A percentile compares a stretch with the other conserved stretches of the same genome.
phyloP scores from a whole-genome alignment of 1,140 invertebrate genomes.

The Zaprionus camerounensis region DNA sequence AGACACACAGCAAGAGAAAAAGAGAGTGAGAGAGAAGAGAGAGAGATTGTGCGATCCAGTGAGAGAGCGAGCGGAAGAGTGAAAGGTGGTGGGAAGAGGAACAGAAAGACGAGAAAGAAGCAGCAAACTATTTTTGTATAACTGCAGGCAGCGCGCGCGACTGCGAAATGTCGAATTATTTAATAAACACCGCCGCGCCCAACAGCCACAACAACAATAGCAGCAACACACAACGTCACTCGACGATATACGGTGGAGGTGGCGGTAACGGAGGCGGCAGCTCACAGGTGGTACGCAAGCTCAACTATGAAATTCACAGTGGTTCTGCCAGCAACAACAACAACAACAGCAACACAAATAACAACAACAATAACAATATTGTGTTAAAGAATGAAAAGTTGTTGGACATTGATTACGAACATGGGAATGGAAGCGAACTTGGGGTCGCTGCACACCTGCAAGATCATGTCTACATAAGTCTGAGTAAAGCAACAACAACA shows the following conservation, averaged over 20 bases:
- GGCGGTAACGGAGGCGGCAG: conserved; percentile 17
- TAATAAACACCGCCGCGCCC: conserved; percentile 59
- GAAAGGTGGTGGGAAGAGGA: conserved; percentile 29
- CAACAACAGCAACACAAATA: conserved; percentile 42
- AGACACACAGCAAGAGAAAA: not conserved
- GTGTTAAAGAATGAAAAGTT: conserved; percentile 65
- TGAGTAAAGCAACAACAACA: conserved; percentile 86
- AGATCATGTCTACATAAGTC: conserved; percentile 89
- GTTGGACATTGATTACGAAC: conserved; percentile 59
- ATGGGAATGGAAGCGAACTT: conserved; percentile 43
- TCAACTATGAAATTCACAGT: conserved; percentile 55
- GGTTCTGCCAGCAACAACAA: conserved; percentile 36
- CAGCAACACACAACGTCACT: conserved; percentile 42
- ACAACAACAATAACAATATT: conserved; percentile 68
- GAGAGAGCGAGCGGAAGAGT: conserved; percentile 10
- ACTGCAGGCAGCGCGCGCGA: conserved; percentile 48
- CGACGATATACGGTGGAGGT: conserved; percentile 54
- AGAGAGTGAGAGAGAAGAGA: not conserved
- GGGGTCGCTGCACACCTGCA: conserved; percentile 87
- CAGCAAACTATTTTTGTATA: conserved; percentile 41
- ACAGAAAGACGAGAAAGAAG: conserved; percentile 24
- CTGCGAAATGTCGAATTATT: conserved; percentile 81
- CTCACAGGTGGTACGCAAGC: conserved; percentile 61
- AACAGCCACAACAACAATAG: conserved; percentile 46
- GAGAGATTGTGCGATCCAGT: conserved; percentile 10